These are phyloP conservation scores for Dasyornis broadbenti DNA, from an alignment of 2,113 vertebrate genomes.

Conservation along the genomic window DNA sequence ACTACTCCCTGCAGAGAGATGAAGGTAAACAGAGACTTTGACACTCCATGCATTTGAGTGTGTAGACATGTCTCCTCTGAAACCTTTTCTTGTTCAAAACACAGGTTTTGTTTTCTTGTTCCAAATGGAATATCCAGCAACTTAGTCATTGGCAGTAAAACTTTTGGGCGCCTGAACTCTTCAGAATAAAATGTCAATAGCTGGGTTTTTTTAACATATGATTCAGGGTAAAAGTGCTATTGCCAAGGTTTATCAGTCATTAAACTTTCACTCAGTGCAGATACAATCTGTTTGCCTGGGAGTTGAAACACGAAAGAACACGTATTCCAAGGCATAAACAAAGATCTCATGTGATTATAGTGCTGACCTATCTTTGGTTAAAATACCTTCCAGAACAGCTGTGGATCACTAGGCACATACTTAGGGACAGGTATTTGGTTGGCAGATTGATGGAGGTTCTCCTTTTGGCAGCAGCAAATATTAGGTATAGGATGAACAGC, in stretches of 20 bases:
- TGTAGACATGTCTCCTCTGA: background rate
- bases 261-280: slow-evolving; percentile 31
- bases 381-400: background rate
- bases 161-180: background rate
- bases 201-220: background rate
- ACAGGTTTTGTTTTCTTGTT: background rate
- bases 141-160: slow-evolving; percentile 39
- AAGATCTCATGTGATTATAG: background rate
- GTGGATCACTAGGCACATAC: background rate
- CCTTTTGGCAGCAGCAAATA: background rate
- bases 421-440: background rate
- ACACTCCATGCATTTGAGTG: background rate
- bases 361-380: background rate
- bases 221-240: background rate
- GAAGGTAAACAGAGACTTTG: slow-evolving; percentile 21
- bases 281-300: slow-evolving; percentile 40
- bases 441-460: background rate
- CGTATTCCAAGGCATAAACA: background rate
- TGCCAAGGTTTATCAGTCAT: slow-evolving; percentile 30
- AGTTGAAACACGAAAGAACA: background rate
- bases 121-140: slow-evolving; percentile 3
- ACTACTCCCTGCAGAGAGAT: background rate
- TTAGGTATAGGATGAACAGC: background rate
- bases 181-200: slow-evolving; percentile 19
- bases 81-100: background rate